Evolutionary conservation across 2,113 vertebrate genomes (phyloP).

Genomic region (Sigmodon hispidus): DNA sequence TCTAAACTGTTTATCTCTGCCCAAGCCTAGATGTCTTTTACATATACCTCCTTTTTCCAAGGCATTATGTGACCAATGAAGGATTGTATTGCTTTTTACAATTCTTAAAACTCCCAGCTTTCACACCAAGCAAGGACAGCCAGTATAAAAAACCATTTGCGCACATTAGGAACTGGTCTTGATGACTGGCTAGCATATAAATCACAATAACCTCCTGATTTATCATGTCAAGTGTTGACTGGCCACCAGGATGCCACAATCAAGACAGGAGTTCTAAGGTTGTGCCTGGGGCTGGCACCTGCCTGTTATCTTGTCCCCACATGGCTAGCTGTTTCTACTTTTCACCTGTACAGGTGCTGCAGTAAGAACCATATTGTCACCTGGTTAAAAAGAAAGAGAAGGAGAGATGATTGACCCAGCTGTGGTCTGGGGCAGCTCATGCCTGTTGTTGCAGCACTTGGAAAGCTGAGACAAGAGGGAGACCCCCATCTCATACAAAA

Average conservation of each 20-base stretch:
- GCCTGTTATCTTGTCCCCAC: neutral
- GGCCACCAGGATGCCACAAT: fast-evolving
- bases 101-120: neutral
- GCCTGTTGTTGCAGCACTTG: neutral
- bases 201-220: neutral
- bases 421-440: neutral
- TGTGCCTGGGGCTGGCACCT: neutral
- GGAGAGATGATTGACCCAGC: neutral
- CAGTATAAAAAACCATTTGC: neutral
- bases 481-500: neutral
- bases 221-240: neutral
- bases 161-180: neutral
- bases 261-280: fast-evolving
- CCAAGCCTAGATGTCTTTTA: neutral
- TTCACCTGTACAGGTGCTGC: neutral
- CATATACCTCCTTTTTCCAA: neutral
- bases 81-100: neutral
- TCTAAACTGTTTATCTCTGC: neutral
- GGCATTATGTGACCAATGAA: neutral
- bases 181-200: neutral
- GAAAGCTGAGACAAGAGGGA: neutral
- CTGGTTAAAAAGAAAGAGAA: neutral
- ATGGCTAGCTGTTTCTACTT: neutral
- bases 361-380: neutral
- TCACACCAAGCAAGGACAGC: neutral